Conservation (phyloP, 2,113 vertebrate genomes). For the Cichladusa arquata region DNA sequence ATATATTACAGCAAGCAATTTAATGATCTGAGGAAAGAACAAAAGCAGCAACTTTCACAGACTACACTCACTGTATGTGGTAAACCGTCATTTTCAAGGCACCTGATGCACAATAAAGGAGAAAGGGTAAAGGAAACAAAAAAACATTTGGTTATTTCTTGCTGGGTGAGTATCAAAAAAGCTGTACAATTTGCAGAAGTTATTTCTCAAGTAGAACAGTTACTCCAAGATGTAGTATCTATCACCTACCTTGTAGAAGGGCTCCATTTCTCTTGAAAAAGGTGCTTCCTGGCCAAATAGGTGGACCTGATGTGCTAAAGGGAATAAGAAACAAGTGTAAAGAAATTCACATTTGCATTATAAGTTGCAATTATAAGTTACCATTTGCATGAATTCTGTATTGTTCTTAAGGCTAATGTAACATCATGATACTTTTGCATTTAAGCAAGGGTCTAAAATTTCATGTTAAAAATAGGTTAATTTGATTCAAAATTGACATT, state of each 20-base stretch:
- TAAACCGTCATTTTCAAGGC: constrained; percentile 14
- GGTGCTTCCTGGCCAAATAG: constrained; percentile 95
- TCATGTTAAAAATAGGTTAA: constrained; percentile 1
- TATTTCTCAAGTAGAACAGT: not conserved
- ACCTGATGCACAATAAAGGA: not conserved
- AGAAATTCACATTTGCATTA: not conserved
- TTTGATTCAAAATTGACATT: constrained; percentile 22
- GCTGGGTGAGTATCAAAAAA: not conserved
- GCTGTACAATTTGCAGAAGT: not conserved
- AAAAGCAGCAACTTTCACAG: constrained; percentile 5
- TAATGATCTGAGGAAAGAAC: not conserved
- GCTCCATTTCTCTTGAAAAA: constrained; percentile 98
- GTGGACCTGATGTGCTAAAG: constrained; percentile 87
- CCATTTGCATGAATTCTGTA: not conserved
- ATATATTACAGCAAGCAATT: constrained; percentile 3
- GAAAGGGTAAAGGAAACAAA: constrained; percentile 20
- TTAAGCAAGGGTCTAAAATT: not conserved
- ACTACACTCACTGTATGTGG: constrained; percentile 7
- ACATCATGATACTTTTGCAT: not conserved
- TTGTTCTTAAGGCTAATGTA: not conserved
- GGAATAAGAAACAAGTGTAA: constrained; percentile 62
- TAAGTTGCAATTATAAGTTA: not conserved
- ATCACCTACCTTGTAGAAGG: constrained; percentile 91
- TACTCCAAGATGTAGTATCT: not conserved
- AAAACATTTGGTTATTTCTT: constrained; percentile 9